Percentiles rank a stretch among this genome's conserved stretches.
Conservation (phyloP, 2,888 invertebrate species). For the Hymenopus coronatus region DNA sequence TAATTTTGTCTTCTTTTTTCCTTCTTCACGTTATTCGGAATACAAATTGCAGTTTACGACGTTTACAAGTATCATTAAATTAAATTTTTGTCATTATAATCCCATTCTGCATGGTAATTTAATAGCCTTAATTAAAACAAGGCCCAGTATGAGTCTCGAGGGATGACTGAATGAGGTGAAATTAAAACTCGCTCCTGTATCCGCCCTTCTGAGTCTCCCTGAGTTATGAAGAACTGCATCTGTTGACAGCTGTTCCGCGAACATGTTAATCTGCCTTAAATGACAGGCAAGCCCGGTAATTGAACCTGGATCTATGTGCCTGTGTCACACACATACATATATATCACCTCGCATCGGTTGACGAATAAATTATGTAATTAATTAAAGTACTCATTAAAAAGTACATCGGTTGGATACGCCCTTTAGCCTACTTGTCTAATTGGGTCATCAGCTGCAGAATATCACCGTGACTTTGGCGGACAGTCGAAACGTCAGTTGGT, state of each 20-base stretch:
- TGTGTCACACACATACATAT: neutral
- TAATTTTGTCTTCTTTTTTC: neutral
- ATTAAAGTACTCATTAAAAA: neutral
- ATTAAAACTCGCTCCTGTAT: slow-evolving; percentile 14
- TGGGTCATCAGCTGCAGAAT: neutral
- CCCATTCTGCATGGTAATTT: slow-evolving; percentile 23
- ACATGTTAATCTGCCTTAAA: slow-evolving; percentile 5
- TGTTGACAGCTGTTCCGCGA: slow-evolving; percentile 3
- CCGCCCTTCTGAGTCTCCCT: slow-evolving; percentile 15
- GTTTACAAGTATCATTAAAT: slow-evolving; percentile 28
- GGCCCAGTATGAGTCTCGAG: neutral
- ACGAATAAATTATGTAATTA: neutral
- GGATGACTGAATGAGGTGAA: neutral
- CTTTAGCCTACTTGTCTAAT: neutral
- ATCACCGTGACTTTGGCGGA: neutral
- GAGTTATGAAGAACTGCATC: slow-evolving; percentile 10
- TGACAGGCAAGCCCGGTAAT: neutral
- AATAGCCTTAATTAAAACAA: slow-evolving; percentile 26
- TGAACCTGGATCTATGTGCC: neutral
- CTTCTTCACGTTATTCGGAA: neutral
- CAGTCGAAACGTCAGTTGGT: neutral
- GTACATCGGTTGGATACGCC: neutral
- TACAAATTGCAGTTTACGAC: neutral
- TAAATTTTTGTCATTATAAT: slow-evolving; percentile 32
- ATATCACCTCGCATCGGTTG: neutral